These are phyloP conservation scores for Adelognathus sp. DNA, from an alignment of 2,888 invertebrate genomes.

Conservation along the genomic window DNA sequence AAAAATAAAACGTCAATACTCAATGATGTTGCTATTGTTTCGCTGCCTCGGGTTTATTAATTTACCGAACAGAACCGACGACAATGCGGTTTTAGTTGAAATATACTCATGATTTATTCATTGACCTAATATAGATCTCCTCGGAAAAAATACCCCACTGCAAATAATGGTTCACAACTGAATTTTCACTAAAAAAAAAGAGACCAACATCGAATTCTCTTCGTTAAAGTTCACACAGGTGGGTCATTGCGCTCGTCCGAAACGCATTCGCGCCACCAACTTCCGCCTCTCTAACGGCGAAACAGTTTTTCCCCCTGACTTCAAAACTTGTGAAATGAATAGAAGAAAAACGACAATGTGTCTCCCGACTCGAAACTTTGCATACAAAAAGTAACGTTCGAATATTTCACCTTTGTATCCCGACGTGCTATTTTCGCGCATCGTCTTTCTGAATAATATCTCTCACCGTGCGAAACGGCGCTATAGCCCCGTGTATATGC, in stretches of 20 bases:
- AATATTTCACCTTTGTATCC: not conserved
- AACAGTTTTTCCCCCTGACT: not conserved
- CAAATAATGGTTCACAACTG: not conserved
- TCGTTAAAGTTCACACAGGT: not conserved
- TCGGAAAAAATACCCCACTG: not conserved
- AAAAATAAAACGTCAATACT: too few relatives aligned
- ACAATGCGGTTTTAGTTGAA: too few relatives aligned
- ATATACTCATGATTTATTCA: too few relatives aligned
- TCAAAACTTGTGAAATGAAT: not conserved
- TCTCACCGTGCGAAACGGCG: not conserved
- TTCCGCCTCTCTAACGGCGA: not conserved
- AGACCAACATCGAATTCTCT: not conserved
- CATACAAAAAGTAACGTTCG: not conserved
- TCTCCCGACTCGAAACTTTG: not conserved
- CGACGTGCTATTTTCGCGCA: slow-evolving; percentile 40
- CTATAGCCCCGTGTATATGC: slow-evolving; percentile 6
- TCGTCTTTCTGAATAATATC: slow-evolving; percentile 60
- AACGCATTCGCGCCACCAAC: not conserved
- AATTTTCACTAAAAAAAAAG: not conserved
- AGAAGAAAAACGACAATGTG: not conserved
- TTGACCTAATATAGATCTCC: too few relatives aligned
- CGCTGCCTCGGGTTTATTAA: too few relatives aligned
- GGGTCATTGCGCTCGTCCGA: not conserved
- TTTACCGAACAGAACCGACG: too few relatives aligned
- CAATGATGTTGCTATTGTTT: too few relatives aligned